Base-by-base conservation (phyloP, 2,113 vertebrate species). In the Osmerus mordax region DNA sequence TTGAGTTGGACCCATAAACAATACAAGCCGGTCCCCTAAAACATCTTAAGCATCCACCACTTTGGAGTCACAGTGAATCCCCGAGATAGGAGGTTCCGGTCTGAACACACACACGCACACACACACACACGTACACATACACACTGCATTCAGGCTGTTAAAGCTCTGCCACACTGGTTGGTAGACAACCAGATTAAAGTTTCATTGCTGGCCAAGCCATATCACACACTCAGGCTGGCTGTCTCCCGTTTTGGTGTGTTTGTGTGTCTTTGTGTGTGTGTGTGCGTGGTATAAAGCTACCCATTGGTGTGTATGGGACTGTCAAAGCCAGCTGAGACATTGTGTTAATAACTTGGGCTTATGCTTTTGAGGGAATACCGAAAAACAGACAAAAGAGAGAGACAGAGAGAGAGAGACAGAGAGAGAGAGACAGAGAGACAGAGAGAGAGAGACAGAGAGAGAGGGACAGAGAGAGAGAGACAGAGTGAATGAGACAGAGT, bases 291-390 rank as follows among this genome's bases (percentile, higher is more conserved):
- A 23, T 14, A 62, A 14, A 28, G 5, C 1, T 14, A 13, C 60
- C 19, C 23, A 25, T 28, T 23, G 13, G 19, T 12, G 28, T 62
- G 60, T 14, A 8, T 64, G 64, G 41, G 28, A 70, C 18, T 64
- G 54, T 74, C 68, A 69, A 66, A 71, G 73, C 12, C 70, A 23
- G 19, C 70, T 28, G 51, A 72, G 64, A 63, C 67, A 55, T 51
- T 65, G 29, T 65, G 61, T n/a, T 68, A 68, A 67, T 73, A 67
- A n/a, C 58, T 21, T 61, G 12, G 21, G 67, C 14, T 47, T 32
- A 1, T 36, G 71, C 58, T 47, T 65, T 58, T 12, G 41, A 68
- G 75, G 36, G 67, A 54, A 29, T 36, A 18, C 9, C 25, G 7
- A 23, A 36, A 64, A n/a, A 18, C 54, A n/a, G n/a, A 15, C 3